Conservation (phyloP, 2,113 vertebrate species). For the Melanostigma gelatinosum region DNA sequence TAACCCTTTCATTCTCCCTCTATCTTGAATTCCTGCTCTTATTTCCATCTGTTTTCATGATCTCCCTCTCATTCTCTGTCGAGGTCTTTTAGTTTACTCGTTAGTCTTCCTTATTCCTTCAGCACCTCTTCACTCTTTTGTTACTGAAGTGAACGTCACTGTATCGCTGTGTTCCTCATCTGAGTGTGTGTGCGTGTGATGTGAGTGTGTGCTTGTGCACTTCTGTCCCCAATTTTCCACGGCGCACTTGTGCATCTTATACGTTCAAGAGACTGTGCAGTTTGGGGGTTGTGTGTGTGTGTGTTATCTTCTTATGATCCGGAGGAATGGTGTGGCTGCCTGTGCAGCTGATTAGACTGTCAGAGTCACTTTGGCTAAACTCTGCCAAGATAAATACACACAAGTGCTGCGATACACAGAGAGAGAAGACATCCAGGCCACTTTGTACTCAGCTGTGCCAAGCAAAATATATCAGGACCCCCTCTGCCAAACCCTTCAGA, state of each 20-base stretch:
- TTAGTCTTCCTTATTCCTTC: conserved; percentile 51
- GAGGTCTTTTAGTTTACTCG: not conserved
- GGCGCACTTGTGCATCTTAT: not conserved
- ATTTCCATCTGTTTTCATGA: conserved; percentile 20
- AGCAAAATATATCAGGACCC: conserved; percentile 48
- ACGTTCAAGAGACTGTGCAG: not conserved
- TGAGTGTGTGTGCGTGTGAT: not conserved
- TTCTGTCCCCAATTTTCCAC: not conserved
- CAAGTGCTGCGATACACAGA: conserved; percentile 24
- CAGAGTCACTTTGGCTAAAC: conserved; percentile 44
- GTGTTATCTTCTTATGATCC: conserved; percentile 50
- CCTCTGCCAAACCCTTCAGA: conserved; percentile 23
- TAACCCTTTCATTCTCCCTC: not conserved
- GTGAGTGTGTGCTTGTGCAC: not conserved
- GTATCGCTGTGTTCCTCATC: not conserved
- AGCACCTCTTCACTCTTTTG: conserved; percentile 16
- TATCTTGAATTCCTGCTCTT: conserved; percentile 10
- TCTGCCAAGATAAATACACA: conserved; percentile 68
- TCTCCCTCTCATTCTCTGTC: not conserved
- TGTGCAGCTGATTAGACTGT: conserved; percentile 57
- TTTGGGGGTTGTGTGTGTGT: conserved; percentile 21
- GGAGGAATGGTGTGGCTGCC: conserved; percentile 27
- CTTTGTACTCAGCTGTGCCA: conserved; percentile 50
- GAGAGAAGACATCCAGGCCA: conserved; percentile 38
- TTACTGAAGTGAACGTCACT: conserved; percentile 6